These are phyloP conservation scores for Eulithis testata DNA, from an alignment of 2,888 invertebrate species.

Conservation along the genomic window DNA sequence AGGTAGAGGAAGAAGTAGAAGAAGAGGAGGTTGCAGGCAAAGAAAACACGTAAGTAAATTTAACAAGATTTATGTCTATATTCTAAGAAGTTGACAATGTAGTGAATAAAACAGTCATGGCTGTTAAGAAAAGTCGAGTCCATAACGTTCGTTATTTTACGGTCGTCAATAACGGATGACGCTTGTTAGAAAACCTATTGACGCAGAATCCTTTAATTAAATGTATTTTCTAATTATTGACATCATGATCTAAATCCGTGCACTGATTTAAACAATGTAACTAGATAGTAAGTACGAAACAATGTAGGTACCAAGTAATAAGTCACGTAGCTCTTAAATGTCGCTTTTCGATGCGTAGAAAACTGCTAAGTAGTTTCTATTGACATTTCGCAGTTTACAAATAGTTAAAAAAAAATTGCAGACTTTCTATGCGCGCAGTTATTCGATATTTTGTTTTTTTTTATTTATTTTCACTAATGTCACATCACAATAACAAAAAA, in stretches of 20 bases:
- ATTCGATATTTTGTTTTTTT: too few species aligned
- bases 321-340: too few species aligned
- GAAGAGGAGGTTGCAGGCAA: conserved; percentile 40
- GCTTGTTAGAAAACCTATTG: conserved; percentile 8
- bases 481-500: too few species aligned
- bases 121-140: too few species aligned
- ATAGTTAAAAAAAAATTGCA: too few species aligned
- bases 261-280: conserved; percentile 12
- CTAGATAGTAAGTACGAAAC: not conserved
- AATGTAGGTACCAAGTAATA: not conserved
- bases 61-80: not conserved
- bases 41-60: conserved; percentile 39
- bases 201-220: conserved; percentile 6
- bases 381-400: too few species aligned
- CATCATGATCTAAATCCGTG: conserved; percentile 16
- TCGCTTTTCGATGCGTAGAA: too few species aligned
- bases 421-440: too few species aligned
- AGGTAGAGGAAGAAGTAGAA: conserved; percentile 43
- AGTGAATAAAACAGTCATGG: too few species aligned
- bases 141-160: not conserved
- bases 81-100: too few species aligned
- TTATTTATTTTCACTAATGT: too few species aligned
- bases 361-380: too few species aligned
- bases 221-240: conserved; percentile 1
- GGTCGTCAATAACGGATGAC: not conserved